These are phyloP conservation scores for Apotomis turbidana DNA, from an alignment of 2,888 invertebrate genomes.

Conservation along the genomic window DNA sequence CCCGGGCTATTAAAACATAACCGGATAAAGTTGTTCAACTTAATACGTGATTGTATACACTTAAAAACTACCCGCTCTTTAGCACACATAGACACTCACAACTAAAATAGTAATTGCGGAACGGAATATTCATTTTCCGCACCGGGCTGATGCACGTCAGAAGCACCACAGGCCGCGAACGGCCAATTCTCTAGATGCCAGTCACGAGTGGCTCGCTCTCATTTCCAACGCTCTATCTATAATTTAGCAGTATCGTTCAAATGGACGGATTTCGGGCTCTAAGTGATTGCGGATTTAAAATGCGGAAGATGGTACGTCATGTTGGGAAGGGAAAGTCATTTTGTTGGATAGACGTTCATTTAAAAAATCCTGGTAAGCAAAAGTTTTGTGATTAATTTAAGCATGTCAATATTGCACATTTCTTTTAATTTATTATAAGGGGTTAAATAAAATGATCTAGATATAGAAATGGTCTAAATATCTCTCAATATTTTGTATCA, in stretches of 20 bases:
- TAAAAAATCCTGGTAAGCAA: too few relatives aligned
- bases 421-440: too few relatives aligned
- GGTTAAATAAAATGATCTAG: too few relatives aligned
- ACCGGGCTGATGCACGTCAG: constrained; percentile 4
- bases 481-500: too few relatives aligned
- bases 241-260: constrained; percentile 14
- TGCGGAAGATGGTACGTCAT: constrained; percentile 4
- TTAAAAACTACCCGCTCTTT: neutral
- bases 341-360: neutral
- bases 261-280: neutral
- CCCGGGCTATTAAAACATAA: too few relatives aligned
- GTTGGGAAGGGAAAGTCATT: neutral
- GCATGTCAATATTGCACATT: too few relatives aligned
- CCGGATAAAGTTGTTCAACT: too few relatives aligned
- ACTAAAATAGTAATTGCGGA: neutral
- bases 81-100: neutral
- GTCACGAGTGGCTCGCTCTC: constrained; percentile 6
- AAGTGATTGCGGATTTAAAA: constrained; percentile 21
- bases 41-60: too few relatives aligned
- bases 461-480: too few relatives aligned
- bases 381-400: too few relatives aligned
- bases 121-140: constrained; percentile 15
- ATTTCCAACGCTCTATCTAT: constrained; percentile 9
- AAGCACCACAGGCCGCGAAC: constrained; percentile 20
- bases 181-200: constrained; percentile 32